Base-by-base conservation (phyloP, 1,140 invertebrate species). In the Trachymyrmex septentrionalis region DNA sequence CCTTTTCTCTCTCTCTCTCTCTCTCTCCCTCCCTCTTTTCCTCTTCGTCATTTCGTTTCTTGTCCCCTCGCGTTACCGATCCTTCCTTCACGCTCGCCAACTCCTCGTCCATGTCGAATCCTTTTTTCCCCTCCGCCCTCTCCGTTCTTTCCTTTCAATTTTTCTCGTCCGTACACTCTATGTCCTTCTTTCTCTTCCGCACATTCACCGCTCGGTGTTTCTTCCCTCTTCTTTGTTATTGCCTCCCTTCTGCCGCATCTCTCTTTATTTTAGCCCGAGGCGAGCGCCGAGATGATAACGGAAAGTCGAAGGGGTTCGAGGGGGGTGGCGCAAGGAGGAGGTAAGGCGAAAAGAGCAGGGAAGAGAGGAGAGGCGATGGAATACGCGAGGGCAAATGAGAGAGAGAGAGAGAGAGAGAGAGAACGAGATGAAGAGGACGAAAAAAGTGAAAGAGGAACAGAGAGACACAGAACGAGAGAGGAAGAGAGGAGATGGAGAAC, bases 251-350 rank as follows among this genome's bases (percentile, higher is more conserved):
- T 66, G 71, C 61, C 86, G 76, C 38, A 88, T 53, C 67, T 87
- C 73, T 93, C 93, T 92, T 93, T 93, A 93, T 93, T 92, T 92
- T 92, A 91, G 92, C 90, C 86, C 61, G 88, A 86, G 88, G 92
- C 91, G 87, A 92, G 90, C 86, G 73, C 63, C 82, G 88, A 91
- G 91, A 85, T 84, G 81, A 76, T 89, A 89, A 86, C 88, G 82
- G 73, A 76, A 77, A 77, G 77, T 50, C 44, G 86, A 57, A 71
- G 59, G 66, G 64, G 50, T 30, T 50, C 30, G 76, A 27, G 53
- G 53, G 66, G 63, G 34, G 16, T 30, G 34, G 34, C 19, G 34
- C 76, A 66, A 61, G 50, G 12, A 38, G 61, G 63, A 59, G 53
- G 57, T 59, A 86, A 34, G 61, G 90, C 64, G 73, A 38, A 73